Conservation (phyloP, 1,140 invertebrate genomes). For the Apis cerana region DNA sequence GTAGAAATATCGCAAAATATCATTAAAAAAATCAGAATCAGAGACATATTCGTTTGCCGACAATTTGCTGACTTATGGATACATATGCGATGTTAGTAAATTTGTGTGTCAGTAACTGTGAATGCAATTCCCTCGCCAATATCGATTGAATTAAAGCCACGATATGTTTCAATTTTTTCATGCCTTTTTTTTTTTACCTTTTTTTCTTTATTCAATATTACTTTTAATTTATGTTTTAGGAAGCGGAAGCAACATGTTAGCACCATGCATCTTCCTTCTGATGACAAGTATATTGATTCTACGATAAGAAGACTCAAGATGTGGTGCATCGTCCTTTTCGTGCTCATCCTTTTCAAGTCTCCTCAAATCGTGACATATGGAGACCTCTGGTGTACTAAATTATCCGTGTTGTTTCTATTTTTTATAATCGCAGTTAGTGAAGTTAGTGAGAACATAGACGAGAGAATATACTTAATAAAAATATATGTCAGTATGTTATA, state of each 20-base stretch:
- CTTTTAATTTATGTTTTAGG: slow-evolving; percentile 51
- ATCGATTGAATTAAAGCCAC: slow-evolving; percentile 9
- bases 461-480: slow-evolving; percentile 38
- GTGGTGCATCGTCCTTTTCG: slow-evolving; percentile 12
- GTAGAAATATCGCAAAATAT: not conserved
- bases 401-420: slow-evolving; percentile 71
- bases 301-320: slow-evolving; percentile 50
- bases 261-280: slow-evolving; percentile 48
- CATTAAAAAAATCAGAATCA: slow-evolving; percentile 19
- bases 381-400: slow-evolving; percentile 58
- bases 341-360: slow-evolving; percentile 55
- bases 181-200: slow-evolving; percentile 12
- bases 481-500: slow-evolving; percentile 29
- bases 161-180: slow-evolving; percentile 11
- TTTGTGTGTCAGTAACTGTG: not conserved
- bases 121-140: slow-evolving; percentile 4
- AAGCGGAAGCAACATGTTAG: slow-evolving; percentile 39
- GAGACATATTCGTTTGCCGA: slow-evolving; percentile 13
- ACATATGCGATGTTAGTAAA: slow-evolving; percentile 10
- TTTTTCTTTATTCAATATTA: not conserved
- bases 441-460: slow-evolving; percentile 45
- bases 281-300: slow-evolving; percentile 50
- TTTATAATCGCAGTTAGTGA: slow-evolving; percentile 70
- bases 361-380: slow-evolving; percentile 6
- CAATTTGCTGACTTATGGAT: slow-evolving; percentile 25